Base-by-base conservation (phyloP, 2,888 invertebrate genomes). In the Chrysotoxum bicinctum region DNA sequence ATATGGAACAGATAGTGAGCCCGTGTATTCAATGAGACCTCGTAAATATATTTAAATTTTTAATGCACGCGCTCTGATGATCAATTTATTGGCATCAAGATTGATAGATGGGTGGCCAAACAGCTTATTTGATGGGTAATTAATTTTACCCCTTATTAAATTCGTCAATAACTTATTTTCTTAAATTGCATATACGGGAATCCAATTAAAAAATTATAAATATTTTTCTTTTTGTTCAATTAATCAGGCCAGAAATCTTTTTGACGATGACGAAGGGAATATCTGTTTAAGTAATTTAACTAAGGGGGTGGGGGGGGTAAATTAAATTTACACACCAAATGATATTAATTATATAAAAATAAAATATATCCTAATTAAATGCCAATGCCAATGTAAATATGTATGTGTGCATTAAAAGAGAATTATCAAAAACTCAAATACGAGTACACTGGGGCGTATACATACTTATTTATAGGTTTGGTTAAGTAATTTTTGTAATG, bases 81-180 rank as follows among this genome's bases (percentile, higher is more conserved):
- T 78, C 60, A 79, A 84, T 83, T 78, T 48, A 62, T 62, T 52
- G 68, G 35, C 77, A 68, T n/a, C 6, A 40, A 74, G 54, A 78
- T 83, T 78, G 73, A 69, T 48, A 37, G 58, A 14, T 12, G 19
- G 16, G 5, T 54, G n/a, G 8, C 12, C 52, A 9, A n/a, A 40
- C n/a, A 37, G 35, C 30, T 48, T 21, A 23, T 75, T 72, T 62
- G 58, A 54, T 62, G 58, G 66, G 54, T 62, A 68, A 84, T 84
- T 72, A 68, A 72, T 68, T 80, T 54, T 30, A 66, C 68, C 23
- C 26, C 21, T 66, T 21, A 35, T 66, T 66, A 14, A 30, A 30
- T 32, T 64, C 16, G 12, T 43, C 43, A 19, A 43, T 26, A 45
- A 0, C 0, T 3, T 10, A 8, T 9, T 14, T 4, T 40, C 12